Conservation (phyloP, 2,888 invertebrate genomes). For the Drosophila gaucha region DNA sequence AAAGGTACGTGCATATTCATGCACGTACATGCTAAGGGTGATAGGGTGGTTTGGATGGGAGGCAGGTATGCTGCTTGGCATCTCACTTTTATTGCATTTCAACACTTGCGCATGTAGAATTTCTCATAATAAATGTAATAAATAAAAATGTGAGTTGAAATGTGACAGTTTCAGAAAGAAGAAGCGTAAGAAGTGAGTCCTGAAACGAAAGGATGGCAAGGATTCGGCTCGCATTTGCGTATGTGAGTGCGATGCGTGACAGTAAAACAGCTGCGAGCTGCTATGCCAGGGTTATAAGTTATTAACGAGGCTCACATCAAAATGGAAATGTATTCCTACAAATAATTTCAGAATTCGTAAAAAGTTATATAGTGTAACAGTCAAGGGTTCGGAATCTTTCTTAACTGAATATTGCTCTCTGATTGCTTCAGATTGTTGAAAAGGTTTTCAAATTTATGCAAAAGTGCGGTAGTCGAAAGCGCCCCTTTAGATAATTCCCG, state of each 20-base stretch:
- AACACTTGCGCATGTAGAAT: slow-evolving; percentile 79
- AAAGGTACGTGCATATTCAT: slow-evolving; percentile 80
- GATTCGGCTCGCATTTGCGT: slow-evolving; percentile 10
- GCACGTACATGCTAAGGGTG: slow-evolving; percentile 49
- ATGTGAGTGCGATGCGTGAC: slow-evolving; percentile 36
- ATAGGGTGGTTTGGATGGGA: slow-evolving; percentile 7
- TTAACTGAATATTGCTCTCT: neutral
- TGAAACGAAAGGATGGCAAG: slow-evolving; percentile 18
- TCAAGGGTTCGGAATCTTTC: neutral
- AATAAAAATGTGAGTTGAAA: slow-evolving; percentile 79
- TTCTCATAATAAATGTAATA: slow-evolving; percentile 81
- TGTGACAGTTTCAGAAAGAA: slow-evolving; percentile 73
- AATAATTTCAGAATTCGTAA: neutral
- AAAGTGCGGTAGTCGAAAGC: too few species aligned
- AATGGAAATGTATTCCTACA: slow-evolving; percentile 3
- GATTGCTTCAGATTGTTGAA: too few species aligned
- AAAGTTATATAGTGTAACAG: neutral
- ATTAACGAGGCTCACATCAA: slow-evolving; percentile 56
- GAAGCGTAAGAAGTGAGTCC: slow-evolving; percentile 2
- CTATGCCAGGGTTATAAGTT: slow-evolving; percentile 47
- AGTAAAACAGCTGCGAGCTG: slow-evolving; percentile 34
- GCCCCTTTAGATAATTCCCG: too few species aligned
- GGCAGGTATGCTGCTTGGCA: slow-evolving; percentile 61
- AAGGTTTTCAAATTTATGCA: too few species aligned
- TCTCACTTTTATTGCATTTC: slow-evolving; percentile 81